Evolutionary conservation across 2,113 vertebrate species (phyloP).

Genomic region (Megaceryle torquata): DNA sequence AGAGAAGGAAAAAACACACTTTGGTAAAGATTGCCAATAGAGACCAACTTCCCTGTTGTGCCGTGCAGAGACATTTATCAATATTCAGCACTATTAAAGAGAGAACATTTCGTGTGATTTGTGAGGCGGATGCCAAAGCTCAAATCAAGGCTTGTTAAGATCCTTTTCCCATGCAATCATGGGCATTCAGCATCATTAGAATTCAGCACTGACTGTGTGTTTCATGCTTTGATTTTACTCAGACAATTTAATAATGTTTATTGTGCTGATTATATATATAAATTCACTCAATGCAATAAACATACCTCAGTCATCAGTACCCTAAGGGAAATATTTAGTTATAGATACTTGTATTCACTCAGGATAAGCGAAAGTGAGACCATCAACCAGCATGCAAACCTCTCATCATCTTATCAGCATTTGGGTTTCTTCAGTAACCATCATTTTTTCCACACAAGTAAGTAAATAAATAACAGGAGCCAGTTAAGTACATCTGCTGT

Average conservation of each 20-base stretch:
- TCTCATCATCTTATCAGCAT: slow-evolving; percentile 45
- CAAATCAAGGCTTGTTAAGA: slow-evolving; percentile 76
- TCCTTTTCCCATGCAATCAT: slow-evolving; percentile 63
- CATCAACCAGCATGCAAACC: slow-evolving; percentile 56
- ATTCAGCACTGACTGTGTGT: slow-evolving; percentile 67
- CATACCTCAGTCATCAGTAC: slow-evolving; percentile 56
- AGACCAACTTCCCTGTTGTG: slow-evolving; percentile 75
- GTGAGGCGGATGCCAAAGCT: slow-evolving; percentile 70
- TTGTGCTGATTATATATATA: slow-evolving; percentile 76
- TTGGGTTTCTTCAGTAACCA: slow-evolving; percentile 8
- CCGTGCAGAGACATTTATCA: slow-evolving; percentile 77
- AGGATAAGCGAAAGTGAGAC: slow-evolving; percentile 41
- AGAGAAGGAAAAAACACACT: slow-evolving; percentile 76
- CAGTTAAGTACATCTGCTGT: background rate
- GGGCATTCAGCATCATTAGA: slow-evolving; percentile 72
- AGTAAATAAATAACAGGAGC: background rate
- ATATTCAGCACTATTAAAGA: slow-evolving; percentile 74
- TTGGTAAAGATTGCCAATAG: slow-evolving; percentile 78
- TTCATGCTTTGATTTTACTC: slow-evolving; percentile 72
- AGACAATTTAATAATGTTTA: slow-evolving; percentile 77
- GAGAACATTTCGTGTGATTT: slow-evolving; percentile 73
- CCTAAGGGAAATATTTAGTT: slow-evolving; percentile 61
- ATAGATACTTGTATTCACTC: slow-evolving; percentile 39
- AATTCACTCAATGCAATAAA: slow-evolving; percentile 69
- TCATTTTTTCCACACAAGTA: background rate